Evolutionary conservation across 2,797 vertebrate genomes (phyloP), one percentile per base, ranked within the genome.

Genomic region (Antennarius maculatus): DNA sequence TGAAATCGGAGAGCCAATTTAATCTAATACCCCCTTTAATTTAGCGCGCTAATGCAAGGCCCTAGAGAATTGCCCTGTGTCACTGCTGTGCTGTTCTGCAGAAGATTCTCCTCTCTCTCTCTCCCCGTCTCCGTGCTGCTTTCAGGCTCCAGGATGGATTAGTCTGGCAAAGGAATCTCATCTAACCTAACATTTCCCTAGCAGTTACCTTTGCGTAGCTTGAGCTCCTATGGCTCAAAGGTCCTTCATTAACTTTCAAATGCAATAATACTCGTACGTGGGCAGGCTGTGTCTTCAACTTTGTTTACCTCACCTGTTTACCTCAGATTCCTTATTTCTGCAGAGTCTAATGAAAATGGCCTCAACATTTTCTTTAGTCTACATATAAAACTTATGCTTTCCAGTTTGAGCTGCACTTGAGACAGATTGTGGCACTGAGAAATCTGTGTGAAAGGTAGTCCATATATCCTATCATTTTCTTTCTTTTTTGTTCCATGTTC

Each of bases 21-120:
- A 93, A 94, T 94, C 93, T 94, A 93, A 94, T 94, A 93, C 92
- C 91, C 90, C 92, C 92, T 93, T 94, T 94, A 94, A 94, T 93
- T 94, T 94, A 92, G 91, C 88, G 76, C 88, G 81, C 91, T 93
- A 94, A 94, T 94, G 92, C 90, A 91, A 90, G 89, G 86, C 92
- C 93, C 92, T 83, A 82, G 93, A 93, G 93, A 92, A 92, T 92
- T 92, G 91, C 89, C 92, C 92, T 69, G 86, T 92, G 92, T 92
- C 89, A 92, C 90, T 61, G 82, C 89, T 81, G 82, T 79, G 82
- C 84, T 82, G 84, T 86, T 92, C 84, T 87, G 82, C 85, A 65
- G 83, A 84, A 88, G 81, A 84, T 87, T 82, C 64, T 49, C 46
- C 74, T 83, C 71, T 59, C 55, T 75, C 78, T 82, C 66, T 67